These are phyloP conservation scores for Malurus leucopterus DNA, from an alignment of 2,797 vertebrate genomes.

Conservation along the genomic window DNA sequence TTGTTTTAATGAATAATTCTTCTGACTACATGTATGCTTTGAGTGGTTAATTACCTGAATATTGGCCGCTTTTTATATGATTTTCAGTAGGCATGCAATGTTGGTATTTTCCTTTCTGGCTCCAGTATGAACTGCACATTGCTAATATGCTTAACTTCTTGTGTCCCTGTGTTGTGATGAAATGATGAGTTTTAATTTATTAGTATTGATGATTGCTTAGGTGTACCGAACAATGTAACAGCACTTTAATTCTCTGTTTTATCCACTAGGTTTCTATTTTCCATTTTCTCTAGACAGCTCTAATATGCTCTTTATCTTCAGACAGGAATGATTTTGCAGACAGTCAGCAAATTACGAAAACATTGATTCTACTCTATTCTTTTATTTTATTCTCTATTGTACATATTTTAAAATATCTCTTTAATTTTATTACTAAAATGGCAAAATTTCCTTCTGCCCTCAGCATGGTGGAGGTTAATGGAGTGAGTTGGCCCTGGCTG, in stretches of 20 bases:
- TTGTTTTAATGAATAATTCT: background rate
- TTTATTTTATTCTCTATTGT: background rate
- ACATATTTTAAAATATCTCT: background rate
- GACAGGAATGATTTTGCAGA: background rate
- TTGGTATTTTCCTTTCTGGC: background rate
- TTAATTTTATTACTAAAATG: background rate
- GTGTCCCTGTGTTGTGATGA: background rate
- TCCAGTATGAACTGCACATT: background rate
- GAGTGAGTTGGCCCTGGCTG: background rate
- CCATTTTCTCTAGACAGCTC: background rate
- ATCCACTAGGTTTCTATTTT: background rate
- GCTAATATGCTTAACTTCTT: background rate
- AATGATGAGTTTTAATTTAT: background rate
- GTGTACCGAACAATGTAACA: no score
- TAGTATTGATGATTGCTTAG: background rate
- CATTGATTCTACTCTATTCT: background rate
- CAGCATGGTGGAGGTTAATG: background rate
- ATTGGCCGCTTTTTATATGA: background rate
- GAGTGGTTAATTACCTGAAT: background rate
- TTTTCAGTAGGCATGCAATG: background rate
- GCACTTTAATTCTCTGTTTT: no score
- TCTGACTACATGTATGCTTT: background rate
- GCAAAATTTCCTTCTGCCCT: background rate
- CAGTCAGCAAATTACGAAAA: background rate
- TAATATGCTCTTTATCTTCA: background rate